phyloP scores from a whole-genome alignment of 2,113 vertebrate species.

The Austrofundulus limnaeus region DNA sequence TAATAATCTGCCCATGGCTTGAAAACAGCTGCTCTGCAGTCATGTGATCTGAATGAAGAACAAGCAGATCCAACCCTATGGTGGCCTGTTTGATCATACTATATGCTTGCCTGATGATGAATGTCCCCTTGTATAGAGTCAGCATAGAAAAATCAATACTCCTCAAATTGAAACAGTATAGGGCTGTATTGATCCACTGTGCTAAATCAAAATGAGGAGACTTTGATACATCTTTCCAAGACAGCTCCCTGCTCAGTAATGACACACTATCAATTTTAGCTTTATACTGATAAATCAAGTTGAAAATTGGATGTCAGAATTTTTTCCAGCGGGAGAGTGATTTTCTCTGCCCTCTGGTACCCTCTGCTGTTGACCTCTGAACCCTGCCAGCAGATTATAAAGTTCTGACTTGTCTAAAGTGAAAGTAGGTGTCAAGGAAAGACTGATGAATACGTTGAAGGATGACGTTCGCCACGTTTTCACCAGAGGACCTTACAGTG shows the following conservation, averaged over 20 bases:
- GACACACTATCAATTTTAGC: conserved; percentile 99
- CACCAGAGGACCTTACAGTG: not conserved
- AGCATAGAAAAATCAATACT: conserved; percentile 95
- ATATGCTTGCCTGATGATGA: conserved; percentile 89
- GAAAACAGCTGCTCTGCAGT: conserved; percentile 50
- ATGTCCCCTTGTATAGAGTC: conserved; percentile 86
- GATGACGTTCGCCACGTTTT: conserved; percentile 53
- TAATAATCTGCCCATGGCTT: conserved; percentile 36
- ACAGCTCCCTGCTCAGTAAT: conserved; percentile 90
- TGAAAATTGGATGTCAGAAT: conserved; percentile 99
- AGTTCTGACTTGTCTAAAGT: conserved; percentile 83
- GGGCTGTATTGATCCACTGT: conserved; percentile 93
- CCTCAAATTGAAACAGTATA: conserved; percentile 99
- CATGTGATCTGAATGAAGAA: conserved; percentile 57
- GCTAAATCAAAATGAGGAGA: conserved; percentile 92
- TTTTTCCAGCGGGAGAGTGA: conserved; percentile 85
- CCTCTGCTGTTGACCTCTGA: conserved; percentile 87
- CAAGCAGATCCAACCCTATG: conserved; percentile 61
- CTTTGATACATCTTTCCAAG: conserved; percentile 93
- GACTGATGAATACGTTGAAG: conserved; percentile 75
- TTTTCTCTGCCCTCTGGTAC: conserved; percentile 87
- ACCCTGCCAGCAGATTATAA: conserved; percentile 92
- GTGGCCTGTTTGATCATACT: conserved; percentile 74
- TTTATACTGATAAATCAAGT: conserved; percentile 99
- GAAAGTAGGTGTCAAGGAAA: conserved; percentile 84